Evolutionary conservation across 2,888 invertebrate genomes (phyloP), one percentile per base, ranked within the genome.

Genomic region (Brachylomia viminalis): DNA sequence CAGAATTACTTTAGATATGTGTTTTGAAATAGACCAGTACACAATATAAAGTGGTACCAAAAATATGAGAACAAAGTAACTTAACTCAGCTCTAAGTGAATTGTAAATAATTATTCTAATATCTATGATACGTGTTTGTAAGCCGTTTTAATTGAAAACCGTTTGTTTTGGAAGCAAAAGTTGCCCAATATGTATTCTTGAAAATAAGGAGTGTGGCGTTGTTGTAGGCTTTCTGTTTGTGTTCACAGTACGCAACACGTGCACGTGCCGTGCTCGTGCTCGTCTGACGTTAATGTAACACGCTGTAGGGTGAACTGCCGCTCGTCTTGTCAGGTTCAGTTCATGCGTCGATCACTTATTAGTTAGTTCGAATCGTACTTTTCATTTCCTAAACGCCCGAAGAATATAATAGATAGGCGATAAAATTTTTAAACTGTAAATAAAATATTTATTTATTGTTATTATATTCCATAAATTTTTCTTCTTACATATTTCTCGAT

Each of bases 401-500:
- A 89, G 88, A 84, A 88, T 91, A 91, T 92, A 93, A 95, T 96
- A 96, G 95, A 95, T 96, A 95, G 96, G 95, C 93, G 93, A 95
- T 94, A 94, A 95, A 95, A 94, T 90, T 92, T 93, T 95, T 94
- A 92, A 79, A 94, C 93, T 96, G 96, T 96, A 96, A 95, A 96
- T 96, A 96, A 96, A 94, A 96, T 94, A 95, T 95, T 96, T 96
- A 96, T 96, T 96, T 96, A 94, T 94, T 95, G 95, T 96, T 96
- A 95, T 95, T 92, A 95, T 96, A 95, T 95, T 95, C 95, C 95
- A 94, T 95, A 94, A 94, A 93, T 91, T 93, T 94, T 95, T 95
- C 95, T 95, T 95, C 95, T 95, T 92, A 94, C 94, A 94, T 94
- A 95, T 94, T 96, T 95, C 95, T 95, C 94, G 93, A 96, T 95